phyloP scores from a whole-genome alignment of 1,140 invertebrate species.

The Kradibia gibbosae region DNA sequence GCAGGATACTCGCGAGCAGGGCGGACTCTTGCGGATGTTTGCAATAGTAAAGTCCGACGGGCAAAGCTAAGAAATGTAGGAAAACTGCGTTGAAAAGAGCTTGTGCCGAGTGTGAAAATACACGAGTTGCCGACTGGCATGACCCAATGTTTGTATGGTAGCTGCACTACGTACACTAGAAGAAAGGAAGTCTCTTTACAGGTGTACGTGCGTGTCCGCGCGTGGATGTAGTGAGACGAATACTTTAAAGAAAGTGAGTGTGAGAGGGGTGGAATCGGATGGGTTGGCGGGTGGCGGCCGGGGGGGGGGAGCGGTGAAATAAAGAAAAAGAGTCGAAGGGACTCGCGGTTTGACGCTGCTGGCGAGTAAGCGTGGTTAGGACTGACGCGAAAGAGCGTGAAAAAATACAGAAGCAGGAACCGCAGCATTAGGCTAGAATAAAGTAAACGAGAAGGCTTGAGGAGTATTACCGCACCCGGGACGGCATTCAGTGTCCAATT shows the following conservation, averaged over 20 bases:
- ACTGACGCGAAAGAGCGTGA: background rate
- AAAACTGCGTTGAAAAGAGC: background rate
- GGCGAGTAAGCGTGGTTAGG: background rate
- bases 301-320: background rate
- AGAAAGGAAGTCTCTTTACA: background rate
- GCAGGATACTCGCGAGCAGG: background rate
- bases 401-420: background rate
- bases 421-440: background rate
- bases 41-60: background rate
- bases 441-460: background rate
- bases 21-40: slow-evolving; percentile 22
- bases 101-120: background rate
- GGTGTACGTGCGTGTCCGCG: background rate
- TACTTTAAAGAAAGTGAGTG: no score
- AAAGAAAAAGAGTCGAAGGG: background rate
- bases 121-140: background rate
- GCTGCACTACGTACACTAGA: background rate
- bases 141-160: background rate
- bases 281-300: background rate
- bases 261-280: background rate
- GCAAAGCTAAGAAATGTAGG: background rate
- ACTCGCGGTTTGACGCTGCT: slow-evolving; percentile 6
- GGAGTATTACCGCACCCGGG: no score
- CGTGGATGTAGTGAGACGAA: no score
- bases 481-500: no score